phyloP scores from a whole-genome alignment of 1,140 invertebrate genomes.

The Melipona quadrifasciata region DNA sequence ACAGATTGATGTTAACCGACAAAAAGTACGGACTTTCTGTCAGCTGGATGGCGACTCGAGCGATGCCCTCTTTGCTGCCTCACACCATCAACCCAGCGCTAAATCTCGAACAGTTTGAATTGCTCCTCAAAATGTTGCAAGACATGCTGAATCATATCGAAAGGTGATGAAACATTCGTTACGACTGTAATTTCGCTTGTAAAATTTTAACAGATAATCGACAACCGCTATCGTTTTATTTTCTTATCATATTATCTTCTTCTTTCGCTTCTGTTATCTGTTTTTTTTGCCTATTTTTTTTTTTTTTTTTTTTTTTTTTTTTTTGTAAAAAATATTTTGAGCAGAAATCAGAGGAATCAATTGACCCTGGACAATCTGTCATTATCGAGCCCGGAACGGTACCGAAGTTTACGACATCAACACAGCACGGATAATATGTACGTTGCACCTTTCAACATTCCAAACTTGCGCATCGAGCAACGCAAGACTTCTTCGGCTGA shows the following conservation, averaged over 20 bases:
- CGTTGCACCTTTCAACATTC: slow-evolving; percentile 91
- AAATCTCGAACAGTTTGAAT: slow-evolving; percentile 94
- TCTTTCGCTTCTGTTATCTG: background rate
- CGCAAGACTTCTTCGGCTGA: slow-evolving; percentile 93
- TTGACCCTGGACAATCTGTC: slow-evolving; percentile 91
- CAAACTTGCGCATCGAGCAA: slow-evolving; percentile 91
- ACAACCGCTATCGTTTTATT: background rate
- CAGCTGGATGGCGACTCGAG: slow-evolving; percentile 95
- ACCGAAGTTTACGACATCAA: slow-evolving; percentile 89
- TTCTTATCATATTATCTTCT: no score
- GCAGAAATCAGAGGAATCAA: slow-evolving; percentile 90
- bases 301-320: background rate
- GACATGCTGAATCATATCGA: slow-evolving; percentile 97
- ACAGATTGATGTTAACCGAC: slow-evolving; percentile 94
- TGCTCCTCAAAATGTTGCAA: slow-evolving; percentile 93
- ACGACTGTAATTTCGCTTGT: background rate
- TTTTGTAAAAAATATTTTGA: background rate
- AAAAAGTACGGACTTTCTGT: slow-evolving; percentile 96
- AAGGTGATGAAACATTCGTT: slow-evolving; percentile 79
- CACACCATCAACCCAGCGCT: slow-evolving; percentile 95
- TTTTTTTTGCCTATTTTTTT: background rate
- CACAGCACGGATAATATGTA: slow-evolving; percentile 94
- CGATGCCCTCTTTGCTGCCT: slow-evolving; percentile 95
- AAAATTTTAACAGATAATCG: background rate
- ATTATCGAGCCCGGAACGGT: slow-evolving; percentile 88